Base-by-base conservation (phyloP, 92 coral and sea anemone genomes). In the Phenganax stokvisi region DNA sequence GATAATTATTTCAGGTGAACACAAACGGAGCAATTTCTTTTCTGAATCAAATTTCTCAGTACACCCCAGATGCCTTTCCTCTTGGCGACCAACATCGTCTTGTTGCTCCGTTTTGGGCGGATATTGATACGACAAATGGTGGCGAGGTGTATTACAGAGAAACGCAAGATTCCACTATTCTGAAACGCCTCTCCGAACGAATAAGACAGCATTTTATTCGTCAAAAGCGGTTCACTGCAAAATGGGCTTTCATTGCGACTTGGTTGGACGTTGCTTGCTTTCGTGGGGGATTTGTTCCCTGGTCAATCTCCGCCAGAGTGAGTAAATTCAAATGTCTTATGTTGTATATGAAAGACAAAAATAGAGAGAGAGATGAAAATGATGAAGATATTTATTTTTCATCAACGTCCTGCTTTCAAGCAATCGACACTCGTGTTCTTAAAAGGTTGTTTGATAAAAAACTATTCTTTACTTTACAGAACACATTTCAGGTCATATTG, bases 21-120 rank as follows among this genome's bases (percentile, higher is more conserved):
- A 83, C 86, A 47, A 83, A 83, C 20, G 86, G 86, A 3, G 96
- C 75, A 0, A 75, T 91, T 12, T 89, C 96, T 13, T 91, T 91
- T 37, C 27, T 80, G 51, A 72, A n/a, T 7, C 56, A 66, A 57
- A 76, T 89, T 9, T 5, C 75, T 2, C 83, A 91, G 71, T 89
- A 12, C 80, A 89, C 89, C 0, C 96, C 96, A 10, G 88, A 75
- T 53, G 75, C 88, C 37, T 91, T 91, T 61, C 96, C 96, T 11
- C 89, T 89, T 47, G 92, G 87, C 4, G 82, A 86, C 59, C 27
- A 63, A 3, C 77, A 91, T 3, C 91, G 89, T 20, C 85, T 91
- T 10, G 69, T 91, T 8, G 86, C 96, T 6, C 89, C 89, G 51
- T 87, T 87, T 54, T 87, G 87, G 89, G 85, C 85, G 15, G 89